Evolutionary conservation across 2,888 invertebrate species (phyloP).

Genomic region (Mystacides longicornis): DNA sequence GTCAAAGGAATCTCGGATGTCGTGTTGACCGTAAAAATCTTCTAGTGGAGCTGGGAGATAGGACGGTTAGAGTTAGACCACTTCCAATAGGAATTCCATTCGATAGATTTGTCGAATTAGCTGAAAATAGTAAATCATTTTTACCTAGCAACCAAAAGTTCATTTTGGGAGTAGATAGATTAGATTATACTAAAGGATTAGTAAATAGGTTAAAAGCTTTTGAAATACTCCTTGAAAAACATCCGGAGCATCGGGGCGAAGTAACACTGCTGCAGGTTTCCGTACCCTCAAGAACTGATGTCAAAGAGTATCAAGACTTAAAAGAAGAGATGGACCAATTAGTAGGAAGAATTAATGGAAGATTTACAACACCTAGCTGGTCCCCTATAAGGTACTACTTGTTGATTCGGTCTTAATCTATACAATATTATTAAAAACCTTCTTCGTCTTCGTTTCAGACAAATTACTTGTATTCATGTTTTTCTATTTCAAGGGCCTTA

Average conservation of each 20-base stretch:
- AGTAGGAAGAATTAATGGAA: constrained; percentile 81
- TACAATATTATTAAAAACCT: too few relatives aligned
- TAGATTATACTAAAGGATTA: constrained; percentile 87
- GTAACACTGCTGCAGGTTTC: constrained; percentile 77
- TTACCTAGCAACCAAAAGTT: constrained; percentile 71
- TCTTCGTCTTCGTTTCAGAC: too few relatives aligned
- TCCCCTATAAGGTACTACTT: constrained; percentile 74
- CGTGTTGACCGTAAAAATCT: constrained; percentile 82
- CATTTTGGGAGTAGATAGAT: constrained; percentile 78
- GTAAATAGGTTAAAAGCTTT: constrained; percentile 78
- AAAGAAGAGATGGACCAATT: constrained; percentile 88
- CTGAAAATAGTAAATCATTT: constrained; percentile 60
- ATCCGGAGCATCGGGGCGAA: constrained; percentile 80
- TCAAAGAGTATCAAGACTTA: constrained; percentile 81
- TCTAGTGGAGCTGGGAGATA: constrained; percentile 79
- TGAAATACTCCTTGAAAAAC: constrained; percentile 69
- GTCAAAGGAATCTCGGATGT: constrained; percentile 78
- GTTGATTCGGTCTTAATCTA: too few relatives aligned
- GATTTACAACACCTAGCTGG: constrained; percentile 87
- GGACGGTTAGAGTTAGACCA: constrained; percentile 76
- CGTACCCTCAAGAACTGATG: constrained; percentile 84
- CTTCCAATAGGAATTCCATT: constrained; percentile 86
- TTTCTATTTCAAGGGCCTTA: too few relatives aligned
- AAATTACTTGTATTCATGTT: too few relatives aligned
- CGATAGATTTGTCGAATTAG: constrained; percentile 75